A percentile compares a stretch with the other conserved stretches of the same genome.
Conservation (phyloP, 2,888 invertebrate species). For the Nomada ruficornis region DNA sequence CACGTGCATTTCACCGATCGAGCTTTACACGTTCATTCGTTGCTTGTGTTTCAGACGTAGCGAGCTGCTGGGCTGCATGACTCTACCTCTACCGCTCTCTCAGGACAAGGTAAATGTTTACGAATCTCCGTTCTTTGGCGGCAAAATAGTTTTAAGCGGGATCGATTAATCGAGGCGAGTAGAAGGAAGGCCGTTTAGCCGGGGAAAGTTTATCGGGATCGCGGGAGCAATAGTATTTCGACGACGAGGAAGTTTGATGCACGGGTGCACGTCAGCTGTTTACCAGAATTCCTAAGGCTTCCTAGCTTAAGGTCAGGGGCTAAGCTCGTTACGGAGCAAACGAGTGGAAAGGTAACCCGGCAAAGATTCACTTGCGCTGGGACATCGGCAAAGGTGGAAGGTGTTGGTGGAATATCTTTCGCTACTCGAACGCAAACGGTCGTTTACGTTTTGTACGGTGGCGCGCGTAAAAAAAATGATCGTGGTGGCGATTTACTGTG, state of each 20-base stretch:
- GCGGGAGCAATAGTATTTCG: not conserved
- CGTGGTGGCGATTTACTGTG: conserved; percentile 82
- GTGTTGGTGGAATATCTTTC: conserved; percentile 10
- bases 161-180: not conserved
- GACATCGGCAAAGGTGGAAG: conserved; percentile 46
- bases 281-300: conserved; percentile 69
- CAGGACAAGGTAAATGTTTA: conserved; percentile 89
- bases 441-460: not conserved
- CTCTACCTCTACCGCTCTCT: conserved; percentile 93
- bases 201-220: not conserved
- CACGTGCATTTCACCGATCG: not conserved
- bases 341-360: conserved; percentile 42
- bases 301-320: conserved; percentile 79
- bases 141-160: not conserved
- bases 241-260: conserved; percentile 32
- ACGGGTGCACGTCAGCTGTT: conserved; percentile 42
- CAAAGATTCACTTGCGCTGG: conserved; percentile 54
- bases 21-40: conserved; percentile 68
- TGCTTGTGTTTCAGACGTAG: conserved; percentile 91
- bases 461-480: conserved; percentile 73
- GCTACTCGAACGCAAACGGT: not conserved
- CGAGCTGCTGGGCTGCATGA: conserved; percentile 97
- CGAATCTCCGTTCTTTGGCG: conserved; percentile 19
- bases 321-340: conserved; percentile 76
- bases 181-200: not conserved